Evolutionary conservation across 1,140 invertebrate genomes (phyloP), one percentile per base, ranked within the genome.

Genomic region (Drosophila takahashii): DNA sequence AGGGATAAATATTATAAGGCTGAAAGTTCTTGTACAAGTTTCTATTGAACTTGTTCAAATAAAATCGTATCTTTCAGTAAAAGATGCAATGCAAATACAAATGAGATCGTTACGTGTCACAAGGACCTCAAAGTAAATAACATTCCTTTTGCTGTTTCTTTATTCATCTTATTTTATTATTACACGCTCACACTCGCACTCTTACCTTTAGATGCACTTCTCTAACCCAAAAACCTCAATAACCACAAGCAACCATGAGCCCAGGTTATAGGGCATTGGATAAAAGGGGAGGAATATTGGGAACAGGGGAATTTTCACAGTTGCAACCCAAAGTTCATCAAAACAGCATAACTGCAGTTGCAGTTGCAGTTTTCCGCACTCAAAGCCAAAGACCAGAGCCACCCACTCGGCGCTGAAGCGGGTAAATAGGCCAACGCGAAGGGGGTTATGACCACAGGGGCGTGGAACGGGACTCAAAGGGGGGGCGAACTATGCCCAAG

Each of bases 311-410:
- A 54, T 81, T 74, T 54, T 61, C 44, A 41, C 37, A 51, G 78
- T 70, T 71, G 65, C 51, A 18, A 11, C 26, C 42, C 59, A 86
- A 79, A 86, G 84, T 86, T 87, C 61, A 86, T 87, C 79, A 86
- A 79, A 78, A 69, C 47, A 61, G 54, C 70, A 70, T 62, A 75
- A 65, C 70, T 64, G 60, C 57, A 61, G 44, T 59, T 51, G 71
- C 54, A 48, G 34, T 51, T 52, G 34, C 34, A 26, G 16, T 18
- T 51, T 32, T 44, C 15, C 48, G 15, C 52, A 37, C 26, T 57
- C 36, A 53, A 34, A 44, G 29, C 48, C 59, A 32, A 73, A 41
- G 22, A 29, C 57, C 51, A 36, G 26, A 44, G 44, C 74, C 79
- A 56, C 70, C 80, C 80, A 79, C 70, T 58, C 47, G 34, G 13